Conservation (phyloP, 2,797 vertebrate species). For the Loriculus beryllinus region DNA sequence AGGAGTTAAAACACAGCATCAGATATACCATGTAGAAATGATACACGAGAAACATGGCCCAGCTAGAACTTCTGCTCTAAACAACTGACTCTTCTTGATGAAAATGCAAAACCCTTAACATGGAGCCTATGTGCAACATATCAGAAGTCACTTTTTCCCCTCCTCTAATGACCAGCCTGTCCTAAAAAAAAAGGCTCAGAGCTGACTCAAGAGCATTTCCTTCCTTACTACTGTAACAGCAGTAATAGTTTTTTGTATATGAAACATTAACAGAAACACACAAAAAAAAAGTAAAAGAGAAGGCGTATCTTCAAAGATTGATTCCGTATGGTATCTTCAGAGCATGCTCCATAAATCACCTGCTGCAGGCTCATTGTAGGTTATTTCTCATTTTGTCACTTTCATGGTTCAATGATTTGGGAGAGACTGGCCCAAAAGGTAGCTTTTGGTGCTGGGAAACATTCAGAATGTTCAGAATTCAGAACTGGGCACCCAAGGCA, state of each 20-base stretch:
- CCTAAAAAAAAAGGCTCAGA: background rate
- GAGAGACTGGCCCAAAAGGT: background rate
- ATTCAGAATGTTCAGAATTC: background rate
- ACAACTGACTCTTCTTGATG: background rate
- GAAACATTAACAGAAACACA: background rate
- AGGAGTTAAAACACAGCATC: background rate
- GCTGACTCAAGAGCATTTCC: background rate
- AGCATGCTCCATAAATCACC: background rate
- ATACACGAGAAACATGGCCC: background rate
- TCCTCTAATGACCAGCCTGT: background rate
- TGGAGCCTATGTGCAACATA: background rate
- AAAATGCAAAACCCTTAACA: background rate
- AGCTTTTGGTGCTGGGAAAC: background rate
- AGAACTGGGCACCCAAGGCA: background rate
- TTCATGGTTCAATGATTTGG: background rate
- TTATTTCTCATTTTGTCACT: background rate
- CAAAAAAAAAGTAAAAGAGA: background rate
- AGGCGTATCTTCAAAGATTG: background rate
- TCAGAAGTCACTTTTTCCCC: background rate
- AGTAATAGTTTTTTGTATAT: background rate
- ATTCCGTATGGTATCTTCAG: background rate
- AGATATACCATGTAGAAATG: background rate
- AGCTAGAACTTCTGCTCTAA: background rate
- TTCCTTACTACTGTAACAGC: background rate
- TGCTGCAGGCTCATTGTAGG: background rate